Evolutionary conservation across 2,888 invertebrate species (phyloP).

Genomic region (Trilocha varians): DNA sequence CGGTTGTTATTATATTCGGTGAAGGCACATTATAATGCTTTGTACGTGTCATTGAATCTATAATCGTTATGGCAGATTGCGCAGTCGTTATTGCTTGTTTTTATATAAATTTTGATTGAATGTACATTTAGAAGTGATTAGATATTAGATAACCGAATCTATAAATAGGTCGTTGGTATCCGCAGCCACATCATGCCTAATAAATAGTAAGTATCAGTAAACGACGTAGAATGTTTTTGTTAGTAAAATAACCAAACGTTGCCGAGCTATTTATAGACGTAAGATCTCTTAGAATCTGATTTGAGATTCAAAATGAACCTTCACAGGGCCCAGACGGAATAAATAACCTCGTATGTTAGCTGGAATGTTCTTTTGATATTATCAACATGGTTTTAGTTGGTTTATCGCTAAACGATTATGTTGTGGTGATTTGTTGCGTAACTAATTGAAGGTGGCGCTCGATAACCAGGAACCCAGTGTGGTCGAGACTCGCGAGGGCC

Average conservation of each 20-base stretch:
- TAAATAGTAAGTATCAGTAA: too few relatives aligned
- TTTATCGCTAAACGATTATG: neutral
- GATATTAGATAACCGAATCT: too few relatives aligned
- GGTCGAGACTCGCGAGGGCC: constrained; percentile 12
- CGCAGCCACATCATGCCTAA: too few relatives aligned
- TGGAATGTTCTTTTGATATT: neutral
- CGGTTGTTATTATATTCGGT: neutral
- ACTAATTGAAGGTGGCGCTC: constrained; percentile 5
- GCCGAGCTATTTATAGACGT: neutral
- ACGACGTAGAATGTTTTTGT: too few relatives aligned
- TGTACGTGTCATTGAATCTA: neutral
- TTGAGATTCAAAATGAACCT: constrained; percentile 5
- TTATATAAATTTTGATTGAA: too few relatives aligned
- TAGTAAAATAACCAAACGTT: neutral
- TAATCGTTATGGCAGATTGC: neutral
- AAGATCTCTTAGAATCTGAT: neutral
- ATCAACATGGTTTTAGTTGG: constrained; percentile 1
- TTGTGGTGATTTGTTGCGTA: constrained; percentile 8
- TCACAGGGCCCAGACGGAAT: neutral
- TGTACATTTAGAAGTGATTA: too few relatives aligned
- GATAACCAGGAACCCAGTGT: constrained; percentile 2
- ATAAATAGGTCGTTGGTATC: too few relatives aligned
- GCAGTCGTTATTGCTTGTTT: too few relatives aligned
- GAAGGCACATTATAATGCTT: neutral
- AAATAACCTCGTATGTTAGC: neutral